These are phyloP conservation scores for Geotrupes spiniger DNA, from an alignment of 2,888 invertebrate species.

Conservation along the genomic window DNA sequence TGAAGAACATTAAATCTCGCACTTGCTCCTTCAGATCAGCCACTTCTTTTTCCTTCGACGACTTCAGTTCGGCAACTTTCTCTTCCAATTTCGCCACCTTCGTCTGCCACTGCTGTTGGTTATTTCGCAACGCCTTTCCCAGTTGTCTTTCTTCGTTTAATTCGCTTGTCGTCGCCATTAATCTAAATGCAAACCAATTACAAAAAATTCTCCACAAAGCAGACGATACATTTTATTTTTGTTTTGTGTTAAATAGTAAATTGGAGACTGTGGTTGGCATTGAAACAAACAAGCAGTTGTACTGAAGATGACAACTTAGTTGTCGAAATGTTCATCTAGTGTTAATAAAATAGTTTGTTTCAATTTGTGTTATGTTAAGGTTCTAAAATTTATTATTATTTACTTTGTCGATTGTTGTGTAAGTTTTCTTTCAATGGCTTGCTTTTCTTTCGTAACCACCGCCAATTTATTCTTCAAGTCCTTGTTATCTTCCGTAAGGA, in stretches of 20 bases:
- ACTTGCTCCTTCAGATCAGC: constrained; percentile 87
- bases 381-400: constrained; percentile 17
- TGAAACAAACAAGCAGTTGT: background rate
- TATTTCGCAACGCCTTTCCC: constrained; percentile 71
- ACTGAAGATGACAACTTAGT: too few species aligned
- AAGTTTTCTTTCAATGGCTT: constrained; percentile 67
- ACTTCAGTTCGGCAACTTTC: constrained; percentile 48
- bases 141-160: constrained; percentile 83
- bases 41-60: constrained; percentile 63
- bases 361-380: too few species aligned
- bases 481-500: constrained; percentile 53
- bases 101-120: constrained; percentile 71
- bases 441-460: constrained; percentile 63
- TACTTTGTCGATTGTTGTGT: constrained; percentile 61
- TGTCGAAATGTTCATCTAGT: too few species aligned
- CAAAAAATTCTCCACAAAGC: background rate
- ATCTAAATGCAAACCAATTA: constrained; percentile 17
- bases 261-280: too few species aligned
- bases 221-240: too few species aligned
- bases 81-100: constrained; percentile 59
- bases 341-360: too few species aligned
- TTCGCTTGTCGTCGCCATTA: constrained; percentile 66
- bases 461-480: constrained; percentile 52
- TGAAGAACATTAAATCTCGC: constrained; percentile 94
- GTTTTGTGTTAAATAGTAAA: too few species aligned